Conservation (phyloP, 2,113 vertebrate species). For the Oxyura jamaicensis region DNA sequence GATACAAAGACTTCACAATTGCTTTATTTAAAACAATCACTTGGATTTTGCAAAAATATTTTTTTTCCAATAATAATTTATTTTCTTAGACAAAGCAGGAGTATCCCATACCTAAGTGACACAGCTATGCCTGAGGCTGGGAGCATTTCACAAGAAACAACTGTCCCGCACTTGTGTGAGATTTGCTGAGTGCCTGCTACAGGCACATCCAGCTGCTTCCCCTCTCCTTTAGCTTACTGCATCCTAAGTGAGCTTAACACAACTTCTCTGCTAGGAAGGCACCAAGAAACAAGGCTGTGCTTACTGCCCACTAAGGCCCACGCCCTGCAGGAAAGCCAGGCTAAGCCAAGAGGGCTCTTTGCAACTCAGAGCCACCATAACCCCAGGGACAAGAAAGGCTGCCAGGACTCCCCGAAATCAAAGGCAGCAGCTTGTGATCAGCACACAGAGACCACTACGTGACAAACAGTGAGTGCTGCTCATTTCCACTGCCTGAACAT, state of each 20-base stretch:
- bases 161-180: not conserved
- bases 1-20: not conserved
- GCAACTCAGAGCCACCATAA: rapidly evolving
- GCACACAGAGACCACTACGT: not conserved
- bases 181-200: not conserved
- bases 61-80: no score
- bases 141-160: not conserved
- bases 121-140: not conserved
- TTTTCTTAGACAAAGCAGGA: not conserved
- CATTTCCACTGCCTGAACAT: not conserved
- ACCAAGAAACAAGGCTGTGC: not conserved
- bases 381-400: not conserved
- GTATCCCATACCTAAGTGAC: not conserved
- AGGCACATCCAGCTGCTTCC: rapidly evolving
- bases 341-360: not conserved
- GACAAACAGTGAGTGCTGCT: not conserved
- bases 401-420: not conserved
- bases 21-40: conserved; percentile 20
- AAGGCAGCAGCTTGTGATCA: not conserved
- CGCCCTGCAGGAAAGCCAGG: not conserved
- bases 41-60: not conserved
- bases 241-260: rapidly evolving
- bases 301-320: not conserved
- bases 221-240: not conserved
- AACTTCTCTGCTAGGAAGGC: not conserved